phyloP scores from a whole-genome alignment of 2,797 vertebrate species.

The Erethizon dorsatum region DNA sequence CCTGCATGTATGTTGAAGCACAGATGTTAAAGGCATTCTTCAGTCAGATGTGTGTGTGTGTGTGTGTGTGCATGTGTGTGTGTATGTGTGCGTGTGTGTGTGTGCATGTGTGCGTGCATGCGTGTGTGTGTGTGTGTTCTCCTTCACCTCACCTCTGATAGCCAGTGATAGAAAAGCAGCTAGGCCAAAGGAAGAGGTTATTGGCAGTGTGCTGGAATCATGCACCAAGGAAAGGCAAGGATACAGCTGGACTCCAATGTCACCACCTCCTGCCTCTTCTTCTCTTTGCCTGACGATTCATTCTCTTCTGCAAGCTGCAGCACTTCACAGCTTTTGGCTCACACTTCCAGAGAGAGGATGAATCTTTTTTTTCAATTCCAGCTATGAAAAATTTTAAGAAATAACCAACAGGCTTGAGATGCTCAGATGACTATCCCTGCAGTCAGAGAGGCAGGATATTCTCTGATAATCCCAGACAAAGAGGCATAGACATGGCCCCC shows the following conservation, averaged over 20 bases:
- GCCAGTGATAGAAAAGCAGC: not conserved
- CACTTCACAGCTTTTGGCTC: not conserved
- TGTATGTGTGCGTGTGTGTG: not conserved
- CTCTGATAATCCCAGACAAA: not conserved
- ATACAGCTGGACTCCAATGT: not conserved
- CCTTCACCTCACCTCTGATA: not conserved
- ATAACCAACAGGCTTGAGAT: not conserved
- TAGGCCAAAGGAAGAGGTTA: not conserved
- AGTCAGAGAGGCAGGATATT: not conserved
- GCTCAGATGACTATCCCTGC: not conserved
- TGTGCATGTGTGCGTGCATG: not conserved
- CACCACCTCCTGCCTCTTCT: not conserved
- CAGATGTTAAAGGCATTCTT: not conserved
- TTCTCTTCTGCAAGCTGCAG: not conserved
- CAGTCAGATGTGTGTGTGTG: not conserved
- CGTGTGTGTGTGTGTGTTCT: not conserved
- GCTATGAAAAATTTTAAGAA: not conserved
- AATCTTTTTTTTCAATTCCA: not conserved
- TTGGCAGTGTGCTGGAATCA: not conserved
- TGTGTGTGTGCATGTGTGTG: not conserved
- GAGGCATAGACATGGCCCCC: not conserved
- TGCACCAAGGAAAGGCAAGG: not conserved
- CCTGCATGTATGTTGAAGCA: not conserved
- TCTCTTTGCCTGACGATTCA: not conserved
- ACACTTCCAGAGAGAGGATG: not conserved